Percentiles rank a stretch among this genome's conserved stretches.
phyloP scores from a whole-genome alignment of 1,140 invertebrate species.

The Ceratosolen fusciceps region DNA sequence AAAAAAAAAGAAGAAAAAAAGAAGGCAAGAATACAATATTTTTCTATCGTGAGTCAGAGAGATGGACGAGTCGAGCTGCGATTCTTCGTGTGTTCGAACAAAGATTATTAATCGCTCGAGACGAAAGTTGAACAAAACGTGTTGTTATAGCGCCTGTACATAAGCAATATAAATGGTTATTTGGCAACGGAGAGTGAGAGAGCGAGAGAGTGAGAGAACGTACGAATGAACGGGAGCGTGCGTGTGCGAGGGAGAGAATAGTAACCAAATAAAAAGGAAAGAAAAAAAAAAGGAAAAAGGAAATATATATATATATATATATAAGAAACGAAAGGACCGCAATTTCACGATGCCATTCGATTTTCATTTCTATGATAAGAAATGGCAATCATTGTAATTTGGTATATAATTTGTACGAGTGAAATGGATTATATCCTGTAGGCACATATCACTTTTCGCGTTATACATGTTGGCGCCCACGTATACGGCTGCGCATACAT shows the following conservation, averaged over 20 bases:
- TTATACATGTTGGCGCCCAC: slow-evolving; percentile 10
- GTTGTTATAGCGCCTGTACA: neutral
- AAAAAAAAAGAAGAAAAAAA: too few relatives aligned
- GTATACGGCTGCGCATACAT: neutral
- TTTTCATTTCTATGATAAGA: slow-evolving; percentile 29
- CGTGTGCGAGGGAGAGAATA: too few relatives aligned
- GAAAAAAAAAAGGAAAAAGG: too few relatives aligned
- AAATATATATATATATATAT: neutral
- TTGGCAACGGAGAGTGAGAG: neutral
- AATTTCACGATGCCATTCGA: slow-evolving; percentile 30
- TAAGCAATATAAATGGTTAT: neutral
- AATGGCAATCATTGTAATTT: slow-evolving; percentile 9
- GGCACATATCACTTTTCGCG: slow-evolving; percentile 9
- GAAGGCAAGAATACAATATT: slow-evolving; percentile 33
- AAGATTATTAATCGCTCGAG: neutral
- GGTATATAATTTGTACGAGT: neutral
- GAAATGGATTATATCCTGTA: slow-evolving; percentile 9
- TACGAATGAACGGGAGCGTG: too few relatives aligned
- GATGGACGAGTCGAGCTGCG: neutral
- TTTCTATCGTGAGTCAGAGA: slow-evolving; percentile 14
- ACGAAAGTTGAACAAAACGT: neutral
- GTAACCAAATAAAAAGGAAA: too few relatives aligned
- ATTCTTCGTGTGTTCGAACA: neutral
- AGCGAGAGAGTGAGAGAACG: too few relatives aligned
- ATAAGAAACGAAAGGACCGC: neutral